Base-by-base conservation (phyloP, 2,888 invertebrate species). In the Leptopilina syphax region DNA sequence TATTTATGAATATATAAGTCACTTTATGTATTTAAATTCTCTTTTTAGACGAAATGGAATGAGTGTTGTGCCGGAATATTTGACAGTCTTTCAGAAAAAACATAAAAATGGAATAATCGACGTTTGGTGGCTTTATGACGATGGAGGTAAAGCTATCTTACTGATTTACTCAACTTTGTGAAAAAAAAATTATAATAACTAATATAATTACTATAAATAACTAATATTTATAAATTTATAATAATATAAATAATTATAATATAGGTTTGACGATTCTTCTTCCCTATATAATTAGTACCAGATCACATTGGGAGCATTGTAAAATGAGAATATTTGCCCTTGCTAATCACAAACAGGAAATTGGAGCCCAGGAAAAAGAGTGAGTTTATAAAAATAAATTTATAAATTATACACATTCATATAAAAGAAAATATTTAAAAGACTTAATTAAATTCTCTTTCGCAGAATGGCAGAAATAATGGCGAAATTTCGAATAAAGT, bases 81-180 rank as follows among this genome's bases (percentile, higher is more conserved):
- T 96, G 92, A 95, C 95, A 13, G 93, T 96, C 83, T 97, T 97
- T 91, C 95, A 96, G 83, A 94, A 94, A 83, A 97, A 97, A 89
- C 95, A 97, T 92, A 94, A 95, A 79, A 94, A 95, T 82, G 97
- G 98, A 12, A 95, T 95, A 0, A 95, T 98, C 66, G 98, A 98
- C 92, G 98, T 98, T 68, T 98, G 98, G 97, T 99, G 98, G 98
- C 92, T 98, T 86, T 98, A 98, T 92, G 98, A 98, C 91, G 98
- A 97, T 92, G 97, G 97, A 89, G 97, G 97, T 90, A 86, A 89
- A 50, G 0, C 7, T 7, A 44, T 44, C 7, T 7, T 44, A 0
- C 8, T 18, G 8, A 44, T 44, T 44, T 44, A 44, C 7, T 8
- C 7, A 44, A 44, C 44, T 44, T 8, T 7, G 5, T 0, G 7